phyloP scores from a whole-genome alignment of 2,888 invertebrate species.

The Archaeoteleia sp. region DNA sequence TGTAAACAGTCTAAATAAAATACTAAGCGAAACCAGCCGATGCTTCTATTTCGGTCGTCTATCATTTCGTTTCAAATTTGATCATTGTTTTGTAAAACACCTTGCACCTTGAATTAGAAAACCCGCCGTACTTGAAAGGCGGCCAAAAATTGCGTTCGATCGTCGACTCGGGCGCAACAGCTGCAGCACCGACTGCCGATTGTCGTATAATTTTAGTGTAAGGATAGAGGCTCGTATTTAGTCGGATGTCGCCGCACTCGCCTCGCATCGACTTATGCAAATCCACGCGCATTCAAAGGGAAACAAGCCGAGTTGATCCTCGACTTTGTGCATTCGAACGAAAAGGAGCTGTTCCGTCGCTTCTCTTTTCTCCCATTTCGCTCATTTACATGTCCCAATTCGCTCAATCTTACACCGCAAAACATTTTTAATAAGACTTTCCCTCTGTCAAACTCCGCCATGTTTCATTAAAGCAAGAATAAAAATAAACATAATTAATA shows the following conservation, averaged over 20 bases:
- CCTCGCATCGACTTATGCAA: conserved; percentile 9
- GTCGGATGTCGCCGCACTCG: background rate
- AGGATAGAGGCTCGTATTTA: conserved; percentile 10
- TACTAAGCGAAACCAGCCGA: too few relatives aligned
- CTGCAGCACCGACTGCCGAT: conserved; percentile 22
- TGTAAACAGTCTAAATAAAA: too few relatives aligned
- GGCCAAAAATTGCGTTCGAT: conserved; percentile 34
- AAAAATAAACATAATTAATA: too few relatives aligned
- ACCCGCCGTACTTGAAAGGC: conserved; percentile 28
- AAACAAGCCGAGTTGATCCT: background rate
- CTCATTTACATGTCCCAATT: too few relatives aligned
- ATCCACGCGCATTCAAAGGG: conserved; percentile 8
- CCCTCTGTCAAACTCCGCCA: too few relatives aligned
- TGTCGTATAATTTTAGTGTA: conserved; percentile 26
- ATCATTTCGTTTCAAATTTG: conserved; percentile 10
- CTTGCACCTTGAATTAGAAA: conserved; percentile 38
- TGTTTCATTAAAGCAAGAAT: too few relatives aligned
- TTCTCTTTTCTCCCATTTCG: too few relatives aligned
- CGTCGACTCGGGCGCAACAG: conserved; percentile 30
- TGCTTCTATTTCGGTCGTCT: conserved; percentile 3
- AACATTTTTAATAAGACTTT: too few relatives aligned
- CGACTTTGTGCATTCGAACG: background rate
- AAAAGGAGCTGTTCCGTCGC: background rate
- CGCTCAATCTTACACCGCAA: too few relatives aligned
- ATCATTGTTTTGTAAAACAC: conserved; percentile 1